phyloP scores from a whole-genome alignment of 2,113 vertebrate genomes.

The Chionodraco myersi region DNA sequence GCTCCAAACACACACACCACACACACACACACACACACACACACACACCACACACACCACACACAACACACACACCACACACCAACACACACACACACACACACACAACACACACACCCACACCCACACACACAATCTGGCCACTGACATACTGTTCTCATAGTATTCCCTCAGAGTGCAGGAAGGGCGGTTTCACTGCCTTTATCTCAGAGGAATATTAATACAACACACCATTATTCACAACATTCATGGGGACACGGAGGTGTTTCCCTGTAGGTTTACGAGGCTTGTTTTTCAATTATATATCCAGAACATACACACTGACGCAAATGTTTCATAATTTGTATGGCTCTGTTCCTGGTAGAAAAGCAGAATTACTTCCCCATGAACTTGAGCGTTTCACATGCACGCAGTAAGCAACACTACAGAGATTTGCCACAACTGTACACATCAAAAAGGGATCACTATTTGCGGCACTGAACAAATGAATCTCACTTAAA shows the following conservation, averaged over 20 bases:
- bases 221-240: constrained; percentile 24
- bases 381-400: neutral
- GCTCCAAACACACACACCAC: constrained; percentile 58
- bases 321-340: neutral
- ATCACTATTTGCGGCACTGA: constrained; percentile 27
- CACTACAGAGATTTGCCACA: constrained; percentile 47
- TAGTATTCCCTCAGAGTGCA: constrained; percentile 57
- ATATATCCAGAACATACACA: neutral
- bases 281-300: neutral
- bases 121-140: constrained; percentile 63
- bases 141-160: constrained; percentile 62
- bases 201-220: constrained; percentile 48
- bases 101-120: constrained; percentile 57
- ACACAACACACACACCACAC: constrained; percentile 39
- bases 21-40: constrained; percentile 11
- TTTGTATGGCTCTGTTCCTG: constrained; percentile 13
- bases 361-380: neutral
- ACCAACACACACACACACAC: constrained; percentile 60
- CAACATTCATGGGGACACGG: neutral
- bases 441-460: constrained; percentile 49
- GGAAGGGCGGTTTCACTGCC: constrained; percentile 34
- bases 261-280: constrained; percentile 1
- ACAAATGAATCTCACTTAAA: constrained; percentile 70
- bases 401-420: neutral
- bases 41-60: constrained; percentile 31